Evolutionary conservation across 2,113 vertebrate genomes (phyloP).

Genomic region (Tinamus guttatus): DNA sequence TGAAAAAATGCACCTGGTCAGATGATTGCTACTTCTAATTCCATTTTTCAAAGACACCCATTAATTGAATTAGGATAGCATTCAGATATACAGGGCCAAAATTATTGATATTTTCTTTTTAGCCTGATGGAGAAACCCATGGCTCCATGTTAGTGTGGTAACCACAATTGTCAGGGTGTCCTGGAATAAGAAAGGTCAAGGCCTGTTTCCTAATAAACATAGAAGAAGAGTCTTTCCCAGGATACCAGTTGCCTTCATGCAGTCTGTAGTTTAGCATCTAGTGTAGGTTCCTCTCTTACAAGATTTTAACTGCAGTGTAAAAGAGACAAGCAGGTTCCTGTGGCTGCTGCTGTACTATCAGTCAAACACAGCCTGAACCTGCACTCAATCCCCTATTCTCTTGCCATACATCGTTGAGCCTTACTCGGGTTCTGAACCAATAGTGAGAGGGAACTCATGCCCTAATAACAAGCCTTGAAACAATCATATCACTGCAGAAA

Average conservation of each 20-base stretch:
- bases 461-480: neutral
- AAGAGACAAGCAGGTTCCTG: neutral
- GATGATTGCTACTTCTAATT: neutral
- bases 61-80: neutral
- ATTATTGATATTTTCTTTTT: neutral
- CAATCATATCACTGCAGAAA: neutral
- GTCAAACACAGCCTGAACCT: neutral
- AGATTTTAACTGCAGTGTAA: neutral
- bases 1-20: neutral
- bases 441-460: neutral
- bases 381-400: neutral
- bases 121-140: neutral
- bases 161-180: neutral
- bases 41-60: neutral
- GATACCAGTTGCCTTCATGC: neutral
- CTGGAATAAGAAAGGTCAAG: neutral
- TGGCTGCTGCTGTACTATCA: neutral
- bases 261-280: neutral
- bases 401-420: neutral
- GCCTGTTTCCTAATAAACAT: neutral
- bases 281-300: neutral
- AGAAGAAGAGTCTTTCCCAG: neutral
- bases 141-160: neutral
- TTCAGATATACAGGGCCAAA: neutral
- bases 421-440: neutral